Base-by-base conservation (phyloP, 2,888 invertebrate genomes). In the Coelinius sp. region DNA sequence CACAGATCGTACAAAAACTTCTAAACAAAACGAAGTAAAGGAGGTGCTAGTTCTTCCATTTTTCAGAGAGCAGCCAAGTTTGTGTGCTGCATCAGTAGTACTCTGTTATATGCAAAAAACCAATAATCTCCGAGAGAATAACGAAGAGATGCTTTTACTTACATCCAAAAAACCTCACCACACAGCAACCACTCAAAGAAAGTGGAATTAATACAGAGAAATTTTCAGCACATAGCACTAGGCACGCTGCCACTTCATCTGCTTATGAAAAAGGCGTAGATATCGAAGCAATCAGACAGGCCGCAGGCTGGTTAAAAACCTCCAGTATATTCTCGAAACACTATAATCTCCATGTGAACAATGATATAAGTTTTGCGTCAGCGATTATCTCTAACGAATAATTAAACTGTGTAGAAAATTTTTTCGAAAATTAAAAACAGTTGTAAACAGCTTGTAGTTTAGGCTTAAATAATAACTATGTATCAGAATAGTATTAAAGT, bases 261-360 rank as follows among this genome's bases (percentile, higher is more conserved):
- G 53, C 53, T 1, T 6, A 24, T 24, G 14, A 3, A 0, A 53
- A 25, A n/a, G 53, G 53, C 4, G 2, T 53, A 24, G 25, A 25
- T 4, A 25, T 53, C 12, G 53, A 53, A 12, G 2, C 25, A 25
- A 53, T 25, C n/a, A 1, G n/a, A 25, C 12, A 53, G n/a, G n/a
- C n/a, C 0, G 25, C 53, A 4, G 53, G 53, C n/a, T 53, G 53
- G 53, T n/a, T 24, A 5, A 22, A 73, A 52, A 68, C 59, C 10
- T 82, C 79, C 0, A 67, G 65, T 22, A 65, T 71, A 38, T 79
- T 81, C 70, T 77, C 78, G 6, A 75, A 25, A 8, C 79, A 78
- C 75, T 80, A 81, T 71, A 73, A 80, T 27, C 63, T 66, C 6
- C 71, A 44, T 24, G 49, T 75, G n/a, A 24, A 31, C 17, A 25